Conservation (phyloP, 2,888 invertebrate genomes). For the Polymixis flavicincta region DNA sequence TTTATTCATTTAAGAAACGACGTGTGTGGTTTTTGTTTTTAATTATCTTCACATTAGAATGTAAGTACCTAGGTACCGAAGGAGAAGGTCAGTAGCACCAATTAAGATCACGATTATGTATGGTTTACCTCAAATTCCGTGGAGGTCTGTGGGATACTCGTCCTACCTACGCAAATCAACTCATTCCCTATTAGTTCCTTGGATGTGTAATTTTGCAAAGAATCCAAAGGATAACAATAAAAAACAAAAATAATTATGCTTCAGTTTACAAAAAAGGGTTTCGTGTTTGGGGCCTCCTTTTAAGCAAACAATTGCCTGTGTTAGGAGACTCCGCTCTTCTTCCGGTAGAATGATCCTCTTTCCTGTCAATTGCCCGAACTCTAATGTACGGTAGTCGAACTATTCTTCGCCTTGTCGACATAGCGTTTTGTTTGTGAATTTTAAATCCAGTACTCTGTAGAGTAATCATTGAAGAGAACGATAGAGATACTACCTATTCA, state of each 20-base stretch:
- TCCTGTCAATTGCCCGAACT: not conserved
- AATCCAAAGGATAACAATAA: not conserved
- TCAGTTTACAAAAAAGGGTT: too few species aligned
- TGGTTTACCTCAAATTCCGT: not conserved
- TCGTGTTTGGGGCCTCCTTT: too few species aligned
- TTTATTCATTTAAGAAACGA: slow-evolving; percentile 29
- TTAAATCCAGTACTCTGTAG: not conserved
- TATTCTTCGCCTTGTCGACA: not conserved
- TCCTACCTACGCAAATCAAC: not conserved
- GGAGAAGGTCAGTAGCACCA: not conserved
- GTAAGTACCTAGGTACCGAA: not conserved
- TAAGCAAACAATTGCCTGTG: too few species aligned
- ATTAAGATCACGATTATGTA: not conserved
- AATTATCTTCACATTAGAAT: not conserved
- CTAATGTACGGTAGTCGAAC: slow-evolving; percentile 12
- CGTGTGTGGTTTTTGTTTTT: not conserved
- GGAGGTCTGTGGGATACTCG: not conserved
- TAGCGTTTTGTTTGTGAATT: not conserved
- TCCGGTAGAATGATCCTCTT: not conserved
- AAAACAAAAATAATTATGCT: too few species aligned
- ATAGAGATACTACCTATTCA: not conserved
- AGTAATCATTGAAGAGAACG: not conserved
- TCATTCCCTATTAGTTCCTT: not conserved
- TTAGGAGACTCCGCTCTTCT: too few species aligned
- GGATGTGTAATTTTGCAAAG: not conserved